These are phyloP conservation scores for Sebastes taczanowskii DNA, from an alignment of 2,797 vertebrate genomes.

Conservation along the genomic window DNA sequence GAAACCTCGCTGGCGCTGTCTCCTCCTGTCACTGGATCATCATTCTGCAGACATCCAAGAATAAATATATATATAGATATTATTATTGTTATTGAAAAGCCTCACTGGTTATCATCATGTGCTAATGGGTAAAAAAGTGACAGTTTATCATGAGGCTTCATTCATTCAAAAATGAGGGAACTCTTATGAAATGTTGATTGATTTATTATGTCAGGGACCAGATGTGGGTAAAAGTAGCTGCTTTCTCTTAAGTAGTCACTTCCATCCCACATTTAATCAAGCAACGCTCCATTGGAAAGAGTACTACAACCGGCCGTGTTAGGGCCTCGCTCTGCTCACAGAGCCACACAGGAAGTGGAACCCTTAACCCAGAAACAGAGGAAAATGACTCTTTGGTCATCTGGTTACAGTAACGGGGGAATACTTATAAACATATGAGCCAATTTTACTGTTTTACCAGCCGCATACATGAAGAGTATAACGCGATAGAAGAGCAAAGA, in stretches of 20 bases:
- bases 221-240: background rate
- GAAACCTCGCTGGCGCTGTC: slow-evolving; percentile 84
- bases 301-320: background rate
- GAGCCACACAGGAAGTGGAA: slow-evolving; percentile 27
- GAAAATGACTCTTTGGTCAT: background rate
- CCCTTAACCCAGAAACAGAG: background rate
- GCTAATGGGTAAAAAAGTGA: background rate
- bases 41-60: slow-evolving; percentile 50
- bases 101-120: background rate
- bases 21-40: slow-evolving; percentile 73
- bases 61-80: background rate
- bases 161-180: background rate
- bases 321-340: background rate
- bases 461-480: background rate
- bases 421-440: background rate
- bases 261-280: background rate
- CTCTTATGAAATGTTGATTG: slow-evolving; percentile 1
- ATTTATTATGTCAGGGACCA: slow-evolving; percentile 7
- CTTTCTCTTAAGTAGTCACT: background rate
- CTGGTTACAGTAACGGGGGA: background rate
- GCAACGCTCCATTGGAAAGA: too few relatives aligned
- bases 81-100: background rate
- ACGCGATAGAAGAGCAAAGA: background rate
- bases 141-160: background rate
- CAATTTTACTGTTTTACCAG: background rate